These are phyloP conservation scores for Xyrauchen texanus DNA, from an alignment of 2,113 vertebrate genomes.

Conservation along the genomic window DNA sequence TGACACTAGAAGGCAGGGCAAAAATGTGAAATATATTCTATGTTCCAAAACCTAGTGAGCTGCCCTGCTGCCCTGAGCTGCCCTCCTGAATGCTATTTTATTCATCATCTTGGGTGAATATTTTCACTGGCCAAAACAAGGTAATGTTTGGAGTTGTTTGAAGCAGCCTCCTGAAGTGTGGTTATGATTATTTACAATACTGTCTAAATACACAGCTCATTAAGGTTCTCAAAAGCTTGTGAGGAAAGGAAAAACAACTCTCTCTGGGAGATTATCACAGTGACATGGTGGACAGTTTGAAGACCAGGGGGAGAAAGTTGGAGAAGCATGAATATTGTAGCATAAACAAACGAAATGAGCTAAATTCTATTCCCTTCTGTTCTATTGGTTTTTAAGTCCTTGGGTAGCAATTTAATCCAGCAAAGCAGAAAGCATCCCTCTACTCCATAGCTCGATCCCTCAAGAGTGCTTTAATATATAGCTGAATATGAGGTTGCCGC, in stretches of 20 bases:
- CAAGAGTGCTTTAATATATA: slow-evolving; percentile 28
- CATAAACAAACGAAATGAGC: neutral
- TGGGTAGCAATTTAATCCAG: neutral
- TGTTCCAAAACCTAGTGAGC: slow-evolving; percentile 12
- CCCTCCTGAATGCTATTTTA: no score
- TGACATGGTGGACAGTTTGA: no score
- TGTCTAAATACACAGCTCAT: no score
- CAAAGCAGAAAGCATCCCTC: neutral
- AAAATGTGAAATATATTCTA: slow-evolving; percentile 7
- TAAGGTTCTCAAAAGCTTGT: neutral
- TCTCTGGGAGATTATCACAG: neutral
- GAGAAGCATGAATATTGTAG: neutral
- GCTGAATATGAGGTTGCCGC: neutral
- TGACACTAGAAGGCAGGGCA: slow-evolving; percentile 34
- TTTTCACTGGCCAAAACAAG: neutral
- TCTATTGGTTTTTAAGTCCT: neutral
- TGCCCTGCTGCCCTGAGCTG: neutral
- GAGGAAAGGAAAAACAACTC: neutral
- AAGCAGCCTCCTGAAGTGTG: neutral
- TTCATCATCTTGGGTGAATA: neutral
- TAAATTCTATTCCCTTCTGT: neutral
- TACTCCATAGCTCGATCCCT: neutral
- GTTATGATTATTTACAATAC: neutral
- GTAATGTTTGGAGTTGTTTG: no score
- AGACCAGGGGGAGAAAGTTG: neutral